Base-by-base conservation (phyloP, 2,888 invertebrate species). In the Tortricodes alternella region DNA sequence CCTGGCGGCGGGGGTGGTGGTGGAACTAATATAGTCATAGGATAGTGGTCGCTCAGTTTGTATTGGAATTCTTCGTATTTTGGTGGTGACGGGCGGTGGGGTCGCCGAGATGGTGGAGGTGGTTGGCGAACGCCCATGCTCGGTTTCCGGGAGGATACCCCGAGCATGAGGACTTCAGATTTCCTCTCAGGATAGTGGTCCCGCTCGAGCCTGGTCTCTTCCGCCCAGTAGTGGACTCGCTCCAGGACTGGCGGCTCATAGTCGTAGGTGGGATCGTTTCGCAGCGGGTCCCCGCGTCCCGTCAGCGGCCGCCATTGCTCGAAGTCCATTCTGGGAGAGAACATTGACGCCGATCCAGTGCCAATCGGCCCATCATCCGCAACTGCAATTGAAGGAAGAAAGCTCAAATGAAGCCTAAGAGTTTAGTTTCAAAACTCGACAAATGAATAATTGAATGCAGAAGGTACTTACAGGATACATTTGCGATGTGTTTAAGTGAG, bases 241-340 rank as follows among this genome's bases (percentile, higher is more conserved):
- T 96, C 95, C 32, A 96, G 80, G 2, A 95, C 94, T 0, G 96
- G 96, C 0, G 96, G 96, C 53, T 96, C 95, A 76, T 96, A 96
- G 75, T 96, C 96, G 76, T 94, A 96, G 0, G 96, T 96, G 6
- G 96, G 96, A 74, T 96, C 96, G 73, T 96, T 96, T 69, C 95
- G 95, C 39, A 96, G 76, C 0, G 96, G 96, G 79, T 96, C 96
- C 0, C 96, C 96, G 53, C 94, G 93, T 3, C 96, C 96, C 37
- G 96, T 91, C 60, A 90, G 64, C 0, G 96, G 96, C 62, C 94
- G 95, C 96, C 96, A 96, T 80, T 96, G 95, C 68, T 96, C 95
- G 78, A 96, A 96, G 75, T 96, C 95, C 93, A 96, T 93, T 9
- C 95, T 92, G 0, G 95, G 96, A 0, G 94, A 93, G 71, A 95